These are phyloP conservation scores for Centropristis striata DNA, from an alignment of 2,113 vertebrate species.

Conservation along the genomic window DNA sequence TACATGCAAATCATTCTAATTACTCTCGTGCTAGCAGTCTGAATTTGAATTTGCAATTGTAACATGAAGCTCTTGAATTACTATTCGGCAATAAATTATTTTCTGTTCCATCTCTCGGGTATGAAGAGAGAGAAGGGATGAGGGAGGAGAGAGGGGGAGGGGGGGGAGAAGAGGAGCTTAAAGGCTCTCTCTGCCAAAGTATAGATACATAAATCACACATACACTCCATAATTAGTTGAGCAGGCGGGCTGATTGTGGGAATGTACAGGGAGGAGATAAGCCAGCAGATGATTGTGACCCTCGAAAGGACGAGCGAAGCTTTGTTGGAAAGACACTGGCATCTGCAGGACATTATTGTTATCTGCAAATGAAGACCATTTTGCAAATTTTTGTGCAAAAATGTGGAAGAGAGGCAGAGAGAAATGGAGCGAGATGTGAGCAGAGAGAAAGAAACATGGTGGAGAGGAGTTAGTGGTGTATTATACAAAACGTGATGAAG, in stretches of 20 bases:
- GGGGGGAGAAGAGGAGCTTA: neutral
- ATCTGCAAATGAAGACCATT: conserved; percentile 27
- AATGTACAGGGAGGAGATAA: neutral
- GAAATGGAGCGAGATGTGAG: neutral
- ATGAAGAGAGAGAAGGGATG: neutral
- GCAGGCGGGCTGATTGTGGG: conserved; percentile 21
- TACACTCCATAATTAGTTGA: conserved; percentile 39
- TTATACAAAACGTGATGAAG: too few species aligned
- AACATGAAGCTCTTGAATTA: conserved; percentile 41
- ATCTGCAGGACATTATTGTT: conserved; percentile 10
- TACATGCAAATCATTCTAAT: conserved; percentile 26
- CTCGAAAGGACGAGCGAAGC: conserved; percentile 2
- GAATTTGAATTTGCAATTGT: conserved; percentile 38
- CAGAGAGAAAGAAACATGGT: neutral
- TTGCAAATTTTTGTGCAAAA: neutral
- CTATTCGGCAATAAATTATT: conserved; percentile 38
- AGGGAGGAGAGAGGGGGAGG: neutral
- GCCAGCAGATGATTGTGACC: conserved; percentile 2
- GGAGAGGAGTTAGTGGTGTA: neutral
- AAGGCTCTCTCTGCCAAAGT: conserved; percentile 30
- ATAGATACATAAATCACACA: conserved; percentile 47
- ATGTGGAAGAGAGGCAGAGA: neutral
- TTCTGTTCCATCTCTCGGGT: conserved; percentile 16
- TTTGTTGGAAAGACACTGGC: neutral
- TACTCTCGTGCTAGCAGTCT: conserved; percentile 13